phyloP scores from a whole-genome alignment of 2,888 invertebrate genomes.

The Lasioglossum lativentre region DNA sequence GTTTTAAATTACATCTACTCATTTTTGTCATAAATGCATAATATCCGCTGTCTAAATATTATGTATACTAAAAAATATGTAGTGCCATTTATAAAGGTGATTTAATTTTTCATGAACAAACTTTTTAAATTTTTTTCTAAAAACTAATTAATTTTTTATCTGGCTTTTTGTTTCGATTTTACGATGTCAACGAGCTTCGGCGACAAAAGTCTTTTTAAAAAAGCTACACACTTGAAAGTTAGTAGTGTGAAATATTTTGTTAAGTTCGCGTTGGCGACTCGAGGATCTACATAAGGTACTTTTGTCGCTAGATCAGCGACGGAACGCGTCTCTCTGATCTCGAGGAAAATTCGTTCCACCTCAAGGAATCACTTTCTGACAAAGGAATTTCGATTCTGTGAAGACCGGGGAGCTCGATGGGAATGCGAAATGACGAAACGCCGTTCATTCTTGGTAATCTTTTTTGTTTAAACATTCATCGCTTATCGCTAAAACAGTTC shows the following conservation, averaged over 20 bases:
- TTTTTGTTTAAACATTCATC: background rate
- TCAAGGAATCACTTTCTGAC: constrained; percentile 35
- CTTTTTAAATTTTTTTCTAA: too few relatives aligned
- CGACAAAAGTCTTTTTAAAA: too few relatives aligned
- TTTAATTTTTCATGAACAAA: too few relatives aligned
- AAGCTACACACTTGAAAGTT: background rate
- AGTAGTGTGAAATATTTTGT: constrained; percentile 24
- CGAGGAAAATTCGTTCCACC: constrained; percentile 25
- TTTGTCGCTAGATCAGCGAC: constrained; percentile 32
- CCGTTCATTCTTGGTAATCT: constrained; percentile 11
- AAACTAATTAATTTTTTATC: too few relatives aligned
- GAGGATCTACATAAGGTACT: constrained; percentile 26
- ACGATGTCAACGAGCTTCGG: background rate
- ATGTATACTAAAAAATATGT: too few relatives aligned
- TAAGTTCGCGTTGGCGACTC: constrained; percentile 21
- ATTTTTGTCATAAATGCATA: too few relatives aligned
- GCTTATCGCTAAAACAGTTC: background rate
- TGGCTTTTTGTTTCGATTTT: too few relatives aligned
- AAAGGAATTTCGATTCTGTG: constrained; percentile 7
- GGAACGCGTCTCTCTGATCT: constrained; percentile 36
- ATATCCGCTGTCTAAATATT: too few relatives aligned
- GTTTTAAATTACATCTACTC: too few relatives aligned
- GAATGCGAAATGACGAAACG: background rate
- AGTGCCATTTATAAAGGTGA: too few relatives aligned
- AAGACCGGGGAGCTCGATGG: background rate